phyloP scores from a whole-genome alignment of 2,113 vertebrate genomes.

The Petromus typicus region DNA sequence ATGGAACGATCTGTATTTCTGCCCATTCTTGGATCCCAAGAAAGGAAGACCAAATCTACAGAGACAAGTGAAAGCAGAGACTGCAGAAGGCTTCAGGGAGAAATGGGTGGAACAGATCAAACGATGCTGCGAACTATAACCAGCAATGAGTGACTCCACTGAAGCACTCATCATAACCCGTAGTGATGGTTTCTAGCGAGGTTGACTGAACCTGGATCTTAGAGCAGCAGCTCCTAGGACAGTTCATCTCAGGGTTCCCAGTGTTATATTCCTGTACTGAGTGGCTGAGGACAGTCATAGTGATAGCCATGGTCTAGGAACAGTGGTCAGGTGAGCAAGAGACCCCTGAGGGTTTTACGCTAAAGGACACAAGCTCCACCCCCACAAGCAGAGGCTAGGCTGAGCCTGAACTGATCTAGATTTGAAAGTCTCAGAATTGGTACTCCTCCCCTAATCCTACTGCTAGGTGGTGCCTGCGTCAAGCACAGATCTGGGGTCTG shows the following conservation, averaged over 20 bases:
- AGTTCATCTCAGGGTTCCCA: not conserved
- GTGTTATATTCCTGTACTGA: not conserved
- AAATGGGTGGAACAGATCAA: not conserved
- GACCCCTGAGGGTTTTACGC: not conserved
- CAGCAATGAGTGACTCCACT: not conserved
- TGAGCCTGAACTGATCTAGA: not conserved
- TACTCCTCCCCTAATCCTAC: not conserved
- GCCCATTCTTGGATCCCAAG: not conserved
- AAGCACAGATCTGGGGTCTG: not conserved
- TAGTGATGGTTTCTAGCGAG: not conserved
- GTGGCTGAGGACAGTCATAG: not conserved
- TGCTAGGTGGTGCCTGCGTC: not conserved
- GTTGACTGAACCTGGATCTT: not conserved
- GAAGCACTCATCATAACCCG: not conserved
- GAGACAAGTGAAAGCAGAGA: not conserved
- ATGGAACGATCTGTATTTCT: not conserved
- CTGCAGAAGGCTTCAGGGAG: not conserved
- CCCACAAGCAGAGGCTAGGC: not conserved
- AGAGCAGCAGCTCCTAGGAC: not conserved
- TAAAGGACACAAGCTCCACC: not conserved
- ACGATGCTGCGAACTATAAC: not conserved
- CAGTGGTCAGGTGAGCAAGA: not conserved
- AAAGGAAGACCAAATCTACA: not conserved
- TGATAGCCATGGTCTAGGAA: not conserved
- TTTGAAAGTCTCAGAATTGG: not conserved